Evolutionary conservation across 2,113 vertebrate genomes (phyloP).

Genomic region (Apodemus speciosus): DNA sequence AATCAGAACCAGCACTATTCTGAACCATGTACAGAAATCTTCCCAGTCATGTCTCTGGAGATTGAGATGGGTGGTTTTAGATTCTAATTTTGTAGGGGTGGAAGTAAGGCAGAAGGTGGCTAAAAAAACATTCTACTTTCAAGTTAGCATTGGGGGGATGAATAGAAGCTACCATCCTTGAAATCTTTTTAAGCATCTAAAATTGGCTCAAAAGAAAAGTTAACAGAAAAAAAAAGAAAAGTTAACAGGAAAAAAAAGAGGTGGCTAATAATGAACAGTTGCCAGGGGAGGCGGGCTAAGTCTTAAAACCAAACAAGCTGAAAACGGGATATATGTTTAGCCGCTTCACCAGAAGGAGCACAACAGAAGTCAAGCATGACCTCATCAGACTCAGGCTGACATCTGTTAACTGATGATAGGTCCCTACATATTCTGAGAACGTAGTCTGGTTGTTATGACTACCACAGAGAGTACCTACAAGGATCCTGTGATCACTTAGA

Average conservation of each 20-base stretch:
- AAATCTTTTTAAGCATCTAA: slow-evolving; percentile 27
- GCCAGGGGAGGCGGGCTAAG: not conserved
- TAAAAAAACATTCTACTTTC: not conserved
- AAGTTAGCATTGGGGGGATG: not conserved
- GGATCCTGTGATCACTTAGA: not conserved
- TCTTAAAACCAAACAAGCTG: not conserved
- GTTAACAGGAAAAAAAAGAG: not conserved
- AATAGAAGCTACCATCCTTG: not conserved
- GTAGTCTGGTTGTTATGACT: not conserved
- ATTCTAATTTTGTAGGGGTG: not conserved
- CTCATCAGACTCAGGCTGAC: not conserved
- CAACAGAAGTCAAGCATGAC: rapidly evolving
- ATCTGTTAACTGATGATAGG: not conserved
- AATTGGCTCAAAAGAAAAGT: slow-evolving; percentile 16
- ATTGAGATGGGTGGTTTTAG: not conserved
- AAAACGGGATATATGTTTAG: not conserved
- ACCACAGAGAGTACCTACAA: not conserved
- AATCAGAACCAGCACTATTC: not conserved
- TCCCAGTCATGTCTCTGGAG: not conserved
- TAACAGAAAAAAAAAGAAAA: not conserved
- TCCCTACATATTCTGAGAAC: not conserved
- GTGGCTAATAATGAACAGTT: not conserved
- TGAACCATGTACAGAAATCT: not conserved
- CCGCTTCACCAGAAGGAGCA: not conserved
- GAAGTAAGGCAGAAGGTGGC: not conserved